Base-by-base conservation (phyloP, 2,888 invertebrate genomes). In the Choreutis nemorana region DNA sequence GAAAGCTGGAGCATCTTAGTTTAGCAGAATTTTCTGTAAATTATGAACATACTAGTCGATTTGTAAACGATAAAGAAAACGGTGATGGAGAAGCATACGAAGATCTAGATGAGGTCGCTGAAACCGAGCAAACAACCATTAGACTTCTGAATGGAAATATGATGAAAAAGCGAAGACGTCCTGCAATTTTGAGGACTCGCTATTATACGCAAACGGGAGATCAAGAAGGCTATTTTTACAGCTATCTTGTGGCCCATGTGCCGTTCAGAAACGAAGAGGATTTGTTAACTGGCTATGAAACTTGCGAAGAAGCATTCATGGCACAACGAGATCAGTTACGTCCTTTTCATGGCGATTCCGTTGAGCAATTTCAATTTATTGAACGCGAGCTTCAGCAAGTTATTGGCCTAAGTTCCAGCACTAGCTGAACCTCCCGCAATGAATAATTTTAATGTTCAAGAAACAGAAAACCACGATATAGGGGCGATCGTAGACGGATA, bases 401-500 rank as follows among this genome's bases (percentile, higher is more conserved):
- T 26, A 31, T 26, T 26, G 31, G 18, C 18, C n/a, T n/a, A n/a
- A n/a, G n/a, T n/a, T n/a, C n/a, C n/a, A n/a, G n/a, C 18, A 6
- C 23, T 23, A 23, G 23, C 23, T 9, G 23, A 23, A 9, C 23
- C 23, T 23, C 7, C 18, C 9, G 9, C 23, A 23, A n/a, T 5
- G 6, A 23, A 23, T 23, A 9, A 5, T 23, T 5, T 9, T 9
- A 23, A 23, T 23, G 23, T 4, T 5, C 23, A 23, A 23, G 5
- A 32, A 26, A 16, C 12, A 32, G 22, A 25, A 14, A 34, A 26
- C n/a, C 26, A 30, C 21, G 23, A 26, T 24, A 30, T 24, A 32
- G 14, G 16, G 2, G 15, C 14, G 11, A 15, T 35, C 24, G 29
- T 35, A 16, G 29, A 36, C 18, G 31, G 26, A 15, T 30, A 25